phyloP scores from a whole-genome alignment of 2,888 invertebrate genomes.

The Zele albiditarsus region DNA sequence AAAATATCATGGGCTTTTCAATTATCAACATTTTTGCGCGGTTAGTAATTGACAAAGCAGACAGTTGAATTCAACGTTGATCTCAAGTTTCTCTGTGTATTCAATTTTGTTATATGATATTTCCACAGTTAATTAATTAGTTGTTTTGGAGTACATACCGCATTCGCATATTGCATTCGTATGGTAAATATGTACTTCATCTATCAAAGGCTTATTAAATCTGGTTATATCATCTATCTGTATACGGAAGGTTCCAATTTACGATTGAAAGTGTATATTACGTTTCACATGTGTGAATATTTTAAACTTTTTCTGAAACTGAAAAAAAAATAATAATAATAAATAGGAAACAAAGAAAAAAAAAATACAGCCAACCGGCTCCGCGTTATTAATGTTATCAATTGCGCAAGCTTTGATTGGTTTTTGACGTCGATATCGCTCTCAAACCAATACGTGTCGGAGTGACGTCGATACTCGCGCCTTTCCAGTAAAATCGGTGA shows the following conservation, averaged over 20 bases:
- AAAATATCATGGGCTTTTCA: no score
- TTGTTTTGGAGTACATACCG: no score
- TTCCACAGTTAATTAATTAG: no score
- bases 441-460: constrained; percentile 46
- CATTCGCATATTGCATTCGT: no score
- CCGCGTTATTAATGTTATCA: constrained; percentile 61
- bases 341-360: no score
- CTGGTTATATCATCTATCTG: background rate
- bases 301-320: background rate
- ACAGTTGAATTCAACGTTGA: no score
- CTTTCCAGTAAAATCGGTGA: constrained; percentile 53
- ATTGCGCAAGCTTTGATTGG: constrained; percentile 59
- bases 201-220: background rate
- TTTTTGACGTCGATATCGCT: constrained; percentile 55
- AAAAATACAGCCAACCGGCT: constrained; percentile 12
- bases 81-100: no score
- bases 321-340: background rate
- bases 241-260: background rate
- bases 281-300: background rate
- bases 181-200: no score
- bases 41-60: no score
- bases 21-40: no score
- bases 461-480: constrained; percentile 37
- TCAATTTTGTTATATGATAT: no score
- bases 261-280: background rate